Percentiles rank a stretch among this genome's conserved stretches.
Evolutionary conservation across 2,113 vertebrate genomes (phyloP).

Genomic region (Pleuronectes platessa): DNA sequence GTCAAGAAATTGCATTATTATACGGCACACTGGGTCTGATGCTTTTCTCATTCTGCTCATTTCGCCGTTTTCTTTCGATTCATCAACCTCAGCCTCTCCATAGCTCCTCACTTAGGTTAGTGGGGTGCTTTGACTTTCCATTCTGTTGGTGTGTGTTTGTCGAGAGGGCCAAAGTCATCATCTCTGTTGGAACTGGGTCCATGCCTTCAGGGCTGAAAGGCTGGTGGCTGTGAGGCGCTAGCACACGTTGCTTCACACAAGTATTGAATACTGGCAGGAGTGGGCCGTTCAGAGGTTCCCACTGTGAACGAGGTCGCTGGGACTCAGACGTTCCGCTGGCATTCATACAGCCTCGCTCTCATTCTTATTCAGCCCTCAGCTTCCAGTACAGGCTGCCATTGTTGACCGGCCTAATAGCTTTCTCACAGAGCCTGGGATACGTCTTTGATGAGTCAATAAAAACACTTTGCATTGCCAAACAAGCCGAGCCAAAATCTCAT

Average conservation of each 20-base stretch:
- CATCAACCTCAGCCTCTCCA: slow-evolving; percentile 9
- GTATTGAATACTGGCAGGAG: slow-evolving; percentile 47
- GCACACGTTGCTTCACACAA: neutral
- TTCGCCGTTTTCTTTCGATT: slow-evolving; percentile 1
- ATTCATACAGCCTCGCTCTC: slow-evolving; percentile 38
- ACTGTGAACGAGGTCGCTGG: slow-evolving; percentile 58
- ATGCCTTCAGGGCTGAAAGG: slow-evolving; percentile 46
- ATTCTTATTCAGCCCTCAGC: slow-evolving; percentile 63
- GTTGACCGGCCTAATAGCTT: slow-evolving; percentile 71
- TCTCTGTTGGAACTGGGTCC: slow-evolving; percentile 33
- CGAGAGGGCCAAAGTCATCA: slow-evolving; percentile 55
- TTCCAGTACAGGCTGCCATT: slow-evolving; percentile 59
- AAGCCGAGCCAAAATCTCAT: slow-evolving; percentile 47
- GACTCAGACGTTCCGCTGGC: slow-evolving; percentile 54
- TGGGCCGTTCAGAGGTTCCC: slow-evolving; percentile 39
- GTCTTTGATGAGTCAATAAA: slow-evolving; percentile 73
- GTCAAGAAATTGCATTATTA: neutral
- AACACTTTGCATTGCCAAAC: slow-evolving; percentile 60
- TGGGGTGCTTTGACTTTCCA: slow-evolving; percentile 35
- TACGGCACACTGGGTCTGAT: neutral
- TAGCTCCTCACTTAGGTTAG: slow-evolving; percentile 1
- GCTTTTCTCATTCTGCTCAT: neutral
- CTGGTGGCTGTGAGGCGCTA: slow-evolving; percentile 20
- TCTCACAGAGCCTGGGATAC: slow-evolving; percentile 45
- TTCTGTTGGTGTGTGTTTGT: slow-evolving; percentile 44